Conservation (phyloP, 2,113 vertebrate species). For the Hoplias malabaricus region DNA sequence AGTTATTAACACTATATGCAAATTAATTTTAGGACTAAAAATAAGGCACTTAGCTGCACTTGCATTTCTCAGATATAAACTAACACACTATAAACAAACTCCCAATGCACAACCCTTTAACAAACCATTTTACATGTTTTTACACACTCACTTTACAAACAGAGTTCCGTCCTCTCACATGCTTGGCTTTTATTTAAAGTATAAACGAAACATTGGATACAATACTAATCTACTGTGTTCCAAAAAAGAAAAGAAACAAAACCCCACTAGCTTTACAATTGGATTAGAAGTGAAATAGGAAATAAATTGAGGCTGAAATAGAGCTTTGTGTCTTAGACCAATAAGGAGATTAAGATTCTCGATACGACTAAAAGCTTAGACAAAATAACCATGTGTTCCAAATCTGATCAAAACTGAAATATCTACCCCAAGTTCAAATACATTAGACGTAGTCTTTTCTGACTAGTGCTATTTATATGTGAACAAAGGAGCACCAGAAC, state of each 20-base stretch:
- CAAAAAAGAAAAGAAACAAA: too few relatives aligned
- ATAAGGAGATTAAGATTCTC: slow-evolving; percentile 9
- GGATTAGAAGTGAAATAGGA: not conserved
- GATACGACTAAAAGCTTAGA: slow-evolving; percentile 24
- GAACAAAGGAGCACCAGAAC: not conserved
- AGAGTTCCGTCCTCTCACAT: too few relatives aligned
- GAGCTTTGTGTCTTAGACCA: not conserved
- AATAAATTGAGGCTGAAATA: not conserved
- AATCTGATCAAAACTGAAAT: not conserved
- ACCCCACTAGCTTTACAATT: not conserved
- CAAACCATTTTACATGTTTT: too few relatives aligned
- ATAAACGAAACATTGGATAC: too few relatives aligned
- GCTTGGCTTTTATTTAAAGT: too few relatives aligned
- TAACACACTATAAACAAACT: too few relatives aligned
- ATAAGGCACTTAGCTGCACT: too few relatives aligned
- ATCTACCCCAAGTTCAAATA: not conserved
- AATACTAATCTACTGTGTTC: not conserved
- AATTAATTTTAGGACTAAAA: too few relatives aligned
- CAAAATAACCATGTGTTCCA: not conserved
- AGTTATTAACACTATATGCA: too few relatives aligned
- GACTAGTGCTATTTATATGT: not conserved
- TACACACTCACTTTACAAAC: too few relatives aligned
- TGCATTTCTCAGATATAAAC: too few relatives aligned
- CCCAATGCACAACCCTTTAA: too few relatives aligned
- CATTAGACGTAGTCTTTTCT: not conserved